phyloP scores from a whole-genome alignment of 92 coral and sea anemone genomes.

The Metridium senile region DNA sequence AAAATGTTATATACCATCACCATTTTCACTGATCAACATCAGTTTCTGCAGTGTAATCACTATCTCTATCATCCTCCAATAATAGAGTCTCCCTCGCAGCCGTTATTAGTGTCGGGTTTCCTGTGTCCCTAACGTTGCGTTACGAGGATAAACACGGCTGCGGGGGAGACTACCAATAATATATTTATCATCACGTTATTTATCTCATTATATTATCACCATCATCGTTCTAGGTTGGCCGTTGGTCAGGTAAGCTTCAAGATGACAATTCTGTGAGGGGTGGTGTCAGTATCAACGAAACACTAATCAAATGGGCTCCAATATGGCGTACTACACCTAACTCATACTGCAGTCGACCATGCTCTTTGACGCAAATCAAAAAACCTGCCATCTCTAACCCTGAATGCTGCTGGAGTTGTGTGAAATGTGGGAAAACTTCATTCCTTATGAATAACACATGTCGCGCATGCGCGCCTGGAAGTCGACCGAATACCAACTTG shows the following conservation, averaged over 20 bases:
- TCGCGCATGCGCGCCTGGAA: conserved; percentile 58
- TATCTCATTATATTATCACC: too few relatives aligned
- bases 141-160: too few relatives aligned
- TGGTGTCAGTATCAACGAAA: conserved; percentile 38
- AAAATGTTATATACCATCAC: too few relatives aligned
- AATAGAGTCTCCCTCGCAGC: too few relatives aligned
- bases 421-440: conserved; percentile 45
- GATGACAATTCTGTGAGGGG: conserved; percentile 50
- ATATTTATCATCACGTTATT: too few relatives aligned
- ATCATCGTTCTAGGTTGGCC: conserved; percentile 47
- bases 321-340: conserved; percentile 30
- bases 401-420: conserved; percentile 83
- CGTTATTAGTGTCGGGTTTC: too few relatives aligned
- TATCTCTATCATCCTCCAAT: too few relatives aligned
- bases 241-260: conserved; percentile 66
- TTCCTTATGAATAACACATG: conserved; percentile 68
- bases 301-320: conserved; percentile 51
- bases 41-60: too few relatives aligned
- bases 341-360: conserved; percentile 74
- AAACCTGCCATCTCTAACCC: conserved; percentile 31
- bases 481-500: conserved; percentile 46
- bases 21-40: too few relatives aligned
- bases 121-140: too few relatives aligned
- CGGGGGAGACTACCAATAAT: too few relatives aligned
- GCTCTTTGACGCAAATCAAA: conserved; percentile 49